These are phyloP conservation scores for Antedon mediterranea DNA, from an alignment of 53 echinoderm and acorn worm genomes.

Conservation along the genomic window DNA sequence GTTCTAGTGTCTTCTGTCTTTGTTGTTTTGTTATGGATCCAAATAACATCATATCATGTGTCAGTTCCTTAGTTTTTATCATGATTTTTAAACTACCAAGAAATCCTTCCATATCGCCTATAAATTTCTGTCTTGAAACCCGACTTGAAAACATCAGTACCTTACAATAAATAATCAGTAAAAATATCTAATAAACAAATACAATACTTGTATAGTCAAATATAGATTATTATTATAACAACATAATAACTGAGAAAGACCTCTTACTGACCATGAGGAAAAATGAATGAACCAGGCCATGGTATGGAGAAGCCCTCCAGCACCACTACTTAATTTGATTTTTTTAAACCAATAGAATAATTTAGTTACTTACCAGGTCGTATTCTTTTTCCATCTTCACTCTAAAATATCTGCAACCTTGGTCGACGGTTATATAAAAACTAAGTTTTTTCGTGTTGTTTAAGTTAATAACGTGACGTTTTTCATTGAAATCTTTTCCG, in stretches of 20 bases:
- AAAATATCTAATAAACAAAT: too few species aligned
- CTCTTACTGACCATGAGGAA: too few species aligned
- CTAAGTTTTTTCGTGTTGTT: background rate
- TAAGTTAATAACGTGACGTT: background rate
- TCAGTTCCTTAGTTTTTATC: background rate
- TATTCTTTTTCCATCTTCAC: background rate
- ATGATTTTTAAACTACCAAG: background rate
- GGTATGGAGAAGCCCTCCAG: too few species aligned
- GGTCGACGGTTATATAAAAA: background rate
- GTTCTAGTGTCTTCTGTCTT: background rate
- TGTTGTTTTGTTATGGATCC: background rate
- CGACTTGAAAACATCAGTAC: background rate
- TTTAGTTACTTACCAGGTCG: background rate
- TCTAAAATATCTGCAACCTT: background rate
- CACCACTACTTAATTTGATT: too few species aligned
- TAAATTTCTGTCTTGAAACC: background rate
- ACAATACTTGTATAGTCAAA: too few species aligned
- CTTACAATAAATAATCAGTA: too few species aligned
- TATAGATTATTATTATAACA: too few species aligned
- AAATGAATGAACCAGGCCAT: too few species aligned
- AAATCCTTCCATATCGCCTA: background rate
- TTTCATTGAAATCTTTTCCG: background rate
- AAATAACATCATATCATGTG: background rate
- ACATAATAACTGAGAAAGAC: too few species aligned
- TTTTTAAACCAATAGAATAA: too few species aligned